phyloP scores from a whole-genome alignment of 2,888 invertebrate species.

The Arenicola marina region DNA sequence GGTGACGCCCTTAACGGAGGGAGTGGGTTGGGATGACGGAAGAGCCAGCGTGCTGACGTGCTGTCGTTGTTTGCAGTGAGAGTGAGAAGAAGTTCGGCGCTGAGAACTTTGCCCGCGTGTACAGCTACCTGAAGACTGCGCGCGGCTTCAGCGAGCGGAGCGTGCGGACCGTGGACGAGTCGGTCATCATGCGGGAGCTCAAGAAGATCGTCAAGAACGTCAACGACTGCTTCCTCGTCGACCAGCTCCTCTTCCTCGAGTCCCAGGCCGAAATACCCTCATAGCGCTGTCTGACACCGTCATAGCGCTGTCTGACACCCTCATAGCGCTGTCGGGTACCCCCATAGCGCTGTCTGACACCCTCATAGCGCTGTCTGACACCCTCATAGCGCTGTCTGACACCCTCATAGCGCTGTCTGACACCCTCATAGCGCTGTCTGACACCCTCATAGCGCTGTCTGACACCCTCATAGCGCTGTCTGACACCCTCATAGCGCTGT shows the following conservation, averaged over 20 bases:
- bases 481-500: too few species aligned
- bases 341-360: too few species aligned
- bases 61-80: conserved; percentile 41
- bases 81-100: conserved; percentile 51
- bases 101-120: conserved; percentile 52
- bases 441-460: too few species aligned
- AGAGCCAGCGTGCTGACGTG: not conserved
- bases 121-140: conserved; percentile 52
- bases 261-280: not conserved
- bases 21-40: not conserved
- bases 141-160: conserved; percentile 36
- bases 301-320: too few species aligned
- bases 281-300: too few species aligned
- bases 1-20: not conserved
- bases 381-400: too few species aligned
- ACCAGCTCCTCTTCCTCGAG: conserved; percentile 58
- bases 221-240: conserved; percentile 59
- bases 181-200: conserved; percentile 53
- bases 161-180: conserved; percentile 42
- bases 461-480: too few species aligned
- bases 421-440: too few species aligned
- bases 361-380: too few species aligned
- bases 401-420: too few species aligned
- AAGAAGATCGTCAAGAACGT: conserved; percentile 51
- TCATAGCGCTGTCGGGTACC: too few species aligned